Base-by-base conservation (phyloP, 1,140 invertebrate species). In the Pseudomyrmex pallidus region DNA sequence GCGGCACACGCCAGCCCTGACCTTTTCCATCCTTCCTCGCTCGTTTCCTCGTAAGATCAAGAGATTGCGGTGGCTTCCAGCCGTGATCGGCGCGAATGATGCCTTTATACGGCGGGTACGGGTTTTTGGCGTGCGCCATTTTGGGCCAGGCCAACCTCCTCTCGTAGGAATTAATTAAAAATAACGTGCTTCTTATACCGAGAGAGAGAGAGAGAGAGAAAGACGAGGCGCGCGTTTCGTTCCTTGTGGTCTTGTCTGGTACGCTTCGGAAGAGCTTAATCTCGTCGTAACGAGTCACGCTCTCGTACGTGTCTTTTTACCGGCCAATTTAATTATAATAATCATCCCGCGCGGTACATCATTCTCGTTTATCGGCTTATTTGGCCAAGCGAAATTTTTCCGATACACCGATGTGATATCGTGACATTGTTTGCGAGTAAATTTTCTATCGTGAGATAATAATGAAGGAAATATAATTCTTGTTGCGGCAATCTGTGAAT, bases 1-100 rank as follows among this genome's bases (percentile, higher is more conserved):
- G 70, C 87, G 87, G 87, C 87, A 89, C 87, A 89, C 87, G 87
- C 88, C 87, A 89, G 84, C 84, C 87, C 74, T 89, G 87, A 89
- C 87, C 87, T 86, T 88, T 88, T 85, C 83, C 57, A 76, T 85
- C 72, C 44, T 82, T 15, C 35, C 5, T 35, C 25, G 63, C 20
- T 64, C 13, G 44, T 73, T 52, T 52, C 63, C 52, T 61, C 80
- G 80, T 72, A 83, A 73, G 84, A 85, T 85, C 70, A 63, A 52
- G 78, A 73, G 70, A 85, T 67, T 72, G 77, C 61, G 67, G 83
- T 52, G 67, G 63, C 68, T 73, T 82, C 73, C 76, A 68, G 57
- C 74, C 56, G 54, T 56, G 76, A 80, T 80, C 54, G 66, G 76
- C 44, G 54, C 76, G 64, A 80, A 70, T 78, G 66, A 78, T 70